Base-by-base conservation (phyloP, 2,888 invertebrate species). In the Meta bourneti region DNA sequence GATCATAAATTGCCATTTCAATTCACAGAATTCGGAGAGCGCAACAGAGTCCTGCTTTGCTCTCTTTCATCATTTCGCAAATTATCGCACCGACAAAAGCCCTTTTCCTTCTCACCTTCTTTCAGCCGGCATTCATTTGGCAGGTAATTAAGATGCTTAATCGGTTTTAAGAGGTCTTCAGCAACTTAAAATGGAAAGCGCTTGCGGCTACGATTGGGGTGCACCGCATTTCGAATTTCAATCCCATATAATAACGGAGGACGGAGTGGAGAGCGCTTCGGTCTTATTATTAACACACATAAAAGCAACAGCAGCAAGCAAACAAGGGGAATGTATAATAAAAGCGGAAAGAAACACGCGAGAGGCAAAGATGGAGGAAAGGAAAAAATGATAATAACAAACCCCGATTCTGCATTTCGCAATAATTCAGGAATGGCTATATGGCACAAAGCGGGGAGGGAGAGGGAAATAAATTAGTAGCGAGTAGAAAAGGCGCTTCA, bases 131-230 rank as follows among this genome's bases (percentile, higher is more conserved):
- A 34, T 34, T 77, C 77, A 77, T 77, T 77, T 77, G 72, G 83
- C 70, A 71, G 84, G 89, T 90, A 90, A 90, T 90, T 90, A 90
- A 90, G 89, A 90, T 52, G 48, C 84, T 83, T 90, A 90, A 90
- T 83, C 89, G 89, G 79, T 90, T 90, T 90, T 90, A 84, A 84
- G 77, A 61, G 77, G 52, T 77, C 81, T 86, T 61, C 85, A 19
- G 20, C 69, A 0, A 11, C 49, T 52, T 51, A 72, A 52, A 83
- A 83, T 83, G 85, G 75, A 77, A 85, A 85, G 54, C 61, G 85
- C 85, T 85, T 49, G 49, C n/a, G 85, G 85, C 75, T 34, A 69
- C 71, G 83, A 74, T 34, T 34, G 1, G 34, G 34, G 34, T 4
- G 1, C 34, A 34, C 34, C 77, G 61, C 61, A 61, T 61, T 61